These are phyloP conservation scores for Dusona sp. DNA, from an alignment of 2,888 invertebrate genomes.

Conservation along the genomic window DNA sequence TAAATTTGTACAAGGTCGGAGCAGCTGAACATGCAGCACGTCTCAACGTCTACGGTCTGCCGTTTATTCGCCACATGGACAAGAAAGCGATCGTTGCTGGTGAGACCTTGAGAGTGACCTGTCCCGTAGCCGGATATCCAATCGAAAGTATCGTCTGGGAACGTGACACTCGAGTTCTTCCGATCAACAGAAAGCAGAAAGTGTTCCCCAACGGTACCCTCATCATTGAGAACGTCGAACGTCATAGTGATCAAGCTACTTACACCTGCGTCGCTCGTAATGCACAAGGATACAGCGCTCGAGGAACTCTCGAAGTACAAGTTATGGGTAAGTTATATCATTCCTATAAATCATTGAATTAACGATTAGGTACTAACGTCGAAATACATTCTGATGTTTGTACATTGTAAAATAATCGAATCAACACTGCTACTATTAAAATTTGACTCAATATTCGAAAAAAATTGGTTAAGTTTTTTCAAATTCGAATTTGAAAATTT, in stretches of 20 bases:
- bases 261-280: conserved; percentile 98
- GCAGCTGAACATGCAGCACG: conserved; percentile 94
- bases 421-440: conserved; percentile 26
- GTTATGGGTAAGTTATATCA: conserved; percentile 95
- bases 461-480: not conserved
- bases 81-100: conserved; percentile 97
- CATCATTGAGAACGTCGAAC: conserved; percentile 96
- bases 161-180: conserved; percentile 93
- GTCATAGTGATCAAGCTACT: conserved; percentile 95
- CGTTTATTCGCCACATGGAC: conserved; percentile 96
- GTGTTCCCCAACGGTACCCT: conserved; percentile 97
- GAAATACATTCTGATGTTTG: not conserved
- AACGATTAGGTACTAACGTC: not conserved
- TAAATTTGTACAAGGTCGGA: conserved; percentile 88
- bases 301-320: conserved; percentile 95
- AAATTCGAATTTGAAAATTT: not conserved
- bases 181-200: conserved; percentile 97
- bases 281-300: conserved; percentile 94
- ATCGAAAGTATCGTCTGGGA: conserved; percentile 98
- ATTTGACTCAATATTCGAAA: not conserved
- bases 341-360: not conserved
- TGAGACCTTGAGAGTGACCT: conserved; percentile 94
- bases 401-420: conserved; percentile 10
- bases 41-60: conserved; percentile 95
- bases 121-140: conserved; percentile 98